Evolutionary conservation across 2,797 vertebrate genomes (phyloP), one percentile per base, ranked within the genome.

Genomic region (Protosalanx chinensis): DNA sequence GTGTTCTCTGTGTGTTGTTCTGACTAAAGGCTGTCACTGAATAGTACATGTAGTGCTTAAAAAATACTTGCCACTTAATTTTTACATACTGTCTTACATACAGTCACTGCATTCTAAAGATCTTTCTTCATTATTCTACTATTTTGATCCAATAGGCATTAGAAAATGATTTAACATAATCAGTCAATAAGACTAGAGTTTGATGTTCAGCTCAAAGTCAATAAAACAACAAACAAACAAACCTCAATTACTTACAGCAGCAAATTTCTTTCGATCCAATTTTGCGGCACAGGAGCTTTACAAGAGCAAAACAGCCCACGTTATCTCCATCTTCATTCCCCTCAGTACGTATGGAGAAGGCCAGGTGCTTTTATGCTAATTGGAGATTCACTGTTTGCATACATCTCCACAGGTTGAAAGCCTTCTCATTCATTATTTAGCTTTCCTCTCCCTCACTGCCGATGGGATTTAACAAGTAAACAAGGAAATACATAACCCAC

Each of bases 351-450:
- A 64, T 56, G 27, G 68, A 33, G 3, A 32, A n/a, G 30, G 58
- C 46, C 67, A 3, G 67, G 15, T 64, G 32, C 68, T 73, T 29
- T 66, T 53, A 20, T 20, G 67, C 67, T 84, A 81, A 80, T 79
- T 77, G 62, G 72, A 1, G 0, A 8, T 20, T 41, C 16, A 61
- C 73, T 86, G 78, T 86, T 82, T 74, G 80, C 67, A 77, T 76
- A 79, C 72, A 27, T 27, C 68, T 61, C 33, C 61, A 69, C 76
- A 33, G 72, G 51, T 57, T 76, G 78, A 87, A 81, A 84, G 75
- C 68, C 82, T 75, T 78, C 59, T 46, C 67, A 86, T 86, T 41
- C 75, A 85, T 87, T 81, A 85, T 85, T 82, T 76, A 87, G 23
- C 3, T 62, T 76, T 82, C 79, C 77, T 78, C 61, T 46, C 41